These are phyloP conservation scores for Selenia dentaria DNA, from an alignment of 2,888 invertebrate species.

Conservation along the genomic window DNA sequence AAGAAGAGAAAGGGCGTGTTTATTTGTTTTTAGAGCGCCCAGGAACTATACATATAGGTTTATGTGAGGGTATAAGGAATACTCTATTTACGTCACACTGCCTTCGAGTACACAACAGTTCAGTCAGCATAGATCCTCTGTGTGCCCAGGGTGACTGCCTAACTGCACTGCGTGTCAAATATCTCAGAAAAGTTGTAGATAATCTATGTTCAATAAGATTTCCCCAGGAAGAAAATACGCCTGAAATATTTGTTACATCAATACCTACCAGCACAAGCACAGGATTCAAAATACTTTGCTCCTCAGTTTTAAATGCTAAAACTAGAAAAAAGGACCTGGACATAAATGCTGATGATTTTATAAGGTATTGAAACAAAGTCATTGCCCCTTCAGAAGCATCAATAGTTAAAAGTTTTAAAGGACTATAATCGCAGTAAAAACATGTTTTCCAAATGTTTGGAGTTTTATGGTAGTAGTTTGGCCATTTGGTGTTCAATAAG, in stretches of 20 bases:
- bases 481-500: too few species aligned
- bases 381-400: too few species aligned
- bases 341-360: slow-evolving; percentile 78
- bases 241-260: slow-evolving; percentile 52
- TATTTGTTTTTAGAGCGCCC: slow-evolving; percentile 81
- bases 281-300: slow-evolving; percentile 70
- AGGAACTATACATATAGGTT: slow-evolving; percentile 50
- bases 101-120: slow-evolving; percentile 32
- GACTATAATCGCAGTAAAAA: too few species aligned
- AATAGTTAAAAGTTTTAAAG: too few species aligned
- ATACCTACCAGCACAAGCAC: slow-evolving; percentile 63
- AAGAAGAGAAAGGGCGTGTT: slow-evolving; percentile 68
- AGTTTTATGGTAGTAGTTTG: too few species aligned
- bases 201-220: slow-evolving; percentile 51
- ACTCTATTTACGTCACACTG: slow-evolving; percentile 42
- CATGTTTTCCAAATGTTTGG: too few species aligned
- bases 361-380: slow-evolving; percentile 56
- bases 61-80: slow-evolving; percentile 49
- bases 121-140: slow-evolving; percentile 50
- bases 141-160: slow-evolving; percentile 49
- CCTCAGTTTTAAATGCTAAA: slow-evolving; percentile 84
- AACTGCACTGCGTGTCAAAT: slow-evolving; percentile 60
- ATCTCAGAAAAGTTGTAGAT: slow-evolving; percentile 51
- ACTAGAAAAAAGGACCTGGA: slow-evolving; percentile 79
- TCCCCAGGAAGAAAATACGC: slow-evolving; percentile 5